Conservation (phyloP, 2,113 vertebrate genomes). For the Symphodus melops region DNA sequence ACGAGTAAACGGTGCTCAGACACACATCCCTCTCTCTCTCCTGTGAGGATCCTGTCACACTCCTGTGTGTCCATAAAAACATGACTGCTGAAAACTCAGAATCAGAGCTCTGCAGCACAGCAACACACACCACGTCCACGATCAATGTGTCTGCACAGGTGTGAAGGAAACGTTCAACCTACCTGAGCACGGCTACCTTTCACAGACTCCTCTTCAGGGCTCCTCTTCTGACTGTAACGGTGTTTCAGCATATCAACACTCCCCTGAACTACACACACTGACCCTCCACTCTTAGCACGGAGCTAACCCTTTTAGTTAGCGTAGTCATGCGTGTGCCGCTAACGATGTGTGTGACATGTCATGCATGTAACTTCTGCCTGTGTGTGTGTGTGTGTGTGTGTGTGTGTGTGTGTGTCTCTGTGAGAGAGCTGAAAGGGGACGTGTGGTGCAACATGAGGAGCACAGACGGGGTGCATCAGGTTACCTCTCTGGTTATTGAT, state of each 20-base stretch:
- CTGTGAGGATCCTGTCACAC: background rate
- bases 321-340: background rate
- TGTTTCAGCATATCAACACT: slow-evolving; percentile 42
- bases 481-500: slow-evolving; percentile 52
- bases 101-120: background rate
- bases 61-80: background rate
- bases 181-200: slow-evolving; percentile 5
- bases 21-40: background rate
- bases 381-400: background rate
- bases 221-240: slow-evolving; percentile 20
- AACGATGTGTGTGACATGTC: background rate
- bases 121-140: fast-evolving
- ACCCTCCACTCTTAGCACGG: background rate
- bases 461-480: slow-evolving; percentile 12
- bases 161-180: background rate
- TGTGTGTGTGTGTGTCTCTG: background rate
- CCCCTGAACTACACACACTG: background rate
- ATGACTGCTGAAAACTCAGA: background rate
- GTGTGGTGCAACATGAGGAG: slow-evolving; percentile 58
- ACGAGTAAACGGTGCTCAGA: background rate
- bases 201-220: background rate
- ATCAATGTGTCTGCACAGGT: background rate
- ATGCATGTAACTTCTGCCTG: background rate
- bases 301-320: no score
- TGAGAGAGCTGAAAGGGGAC: slow-evolving; percentile 34